These are phyloP conservation scores for Eilema griseolum DNA, from an alignment of 2,888 invertebrate species.

Conservation along the genomic window DNA sequence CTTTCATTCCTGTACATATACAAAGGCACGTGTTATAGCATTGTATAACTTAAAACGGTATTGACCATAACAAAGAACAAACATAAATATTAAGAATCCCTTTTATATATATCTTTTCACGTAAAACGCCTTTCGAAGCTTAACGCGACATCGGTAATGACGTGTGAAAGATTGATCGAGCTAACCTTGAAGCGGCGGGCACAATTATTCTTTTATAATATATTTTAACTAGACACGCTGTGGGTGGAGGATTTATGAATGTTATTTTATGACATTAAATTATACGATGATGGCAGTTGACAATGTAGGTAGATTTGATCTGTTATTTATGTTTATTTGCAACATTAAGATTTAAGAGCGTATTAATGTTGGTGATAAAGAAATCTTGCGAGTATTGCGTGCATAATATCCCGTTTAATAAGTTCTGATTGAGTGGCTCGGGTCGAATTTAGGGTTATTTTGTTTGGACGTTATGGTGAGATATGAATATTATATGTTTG, in stretches of 20 bases:
- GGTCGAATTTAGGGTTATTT: slow-evolving; percentile 17
- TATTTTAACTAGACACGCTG: slow-evolving; percentile 57
- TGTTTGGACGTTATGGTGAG: slow-evolving; percentile 18
- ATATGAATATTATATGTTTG: slow-evolving; percentile 16
- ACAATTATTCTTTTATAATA: slow-evolving; percentile 60
- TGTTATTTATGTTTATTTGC: slow-evolving; percentile 52
- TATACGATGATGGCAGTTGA: slow-evolving; percentile 54
- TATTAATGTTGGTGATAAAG: slow-evolving; percentile 46
- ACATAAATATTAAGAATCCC: slow-evolving; percentile 27
- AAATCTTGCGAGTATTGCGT: slow-evolving; percentile 33
- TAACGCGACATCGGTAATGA: slow-evolving; percentile 68
- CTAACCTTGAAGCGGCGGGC: slow-evolving; percentile 54
- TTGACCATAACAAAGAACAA: slow-evolving; percentile 50
- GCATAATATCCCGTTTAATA: slow-evolving; percentile 31
- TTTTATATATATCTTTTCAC: slow-evolving; percentile 47
- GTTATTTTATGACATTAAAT: slow-evolving; percentile 54
- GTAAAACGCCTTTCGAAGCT: slow-evolving; percentile 59
- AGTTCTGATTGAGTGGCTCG: slow-evolving; percentile 28
- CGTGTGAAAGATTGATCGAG: slow-evolving; percentile 61
- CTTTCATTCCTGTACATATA: background rate
- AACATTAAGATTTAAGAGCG: slow-evolving; percentile 47
- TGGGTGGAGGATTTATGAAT: slow-evolving; percentile 58
- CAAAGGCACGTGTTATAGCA: slow-evolving; percentile 32
- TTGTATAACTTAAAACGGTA: slow-evolving; percentile 35
- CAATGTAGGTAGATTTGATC: slow-evolving; percentile 53